Base-by-base conservation (phyloP, 2,888 invertebrate genomes). In the Seira sanloemensis region DNA sequence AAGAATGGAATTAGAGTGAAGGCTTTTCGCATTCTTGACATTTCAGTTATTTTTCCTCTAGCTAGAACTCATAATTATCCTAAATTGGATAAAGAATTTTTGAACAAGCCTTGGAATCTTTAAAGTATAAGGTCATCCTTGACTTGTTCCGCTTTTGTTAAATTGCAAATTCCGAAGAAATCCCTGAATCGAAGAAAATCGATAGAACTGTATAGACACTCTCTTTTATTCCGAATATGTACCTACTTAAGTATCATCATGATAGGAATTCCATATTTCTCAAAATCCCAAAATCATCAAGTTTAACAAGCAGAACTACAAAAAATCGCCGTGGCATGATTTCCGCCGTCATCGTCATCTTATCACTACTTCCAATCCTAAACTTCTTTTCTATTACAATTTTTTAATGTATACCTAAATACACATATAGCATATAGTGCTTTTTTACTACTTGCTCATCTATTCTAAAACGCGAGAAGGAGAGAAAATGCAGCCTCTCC, bases 281-380 rank as follows among this genome's bases (percentile, higher is more conserved):
- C 62, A 66, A 77, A 82, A 78, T 83, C 78, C 78, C 68, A 74
- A 83, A 83, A 73, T 78, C 83, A 83, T 83, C 77, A 68, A 78
- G 62, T 83, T 83, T 83, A 83, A 83, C 83, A 78, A 83, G 78
- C 9, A 74, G 75, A 58, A 50, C 46, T 83, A n/a, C n/a, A n/a
- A n/a, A n/a, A n/a, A n/a, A n/a, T n/a, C n/a, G n/a, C n/a, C n/a
- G n/a, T n/a, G n/a, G n/a, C n/a, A 74, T 69, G 50, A 73, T 66
- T 78, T 78, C 82, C 76, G 82, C 76, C 62, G 82, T 77, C 76
- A 18, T 58, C n/a, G n/a, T n/a, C n/a, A 27, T 76, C 12, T 65
- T 71, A 65, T 82, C 79, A 80, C 73, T 79, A 78, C 62, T 71
- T 76, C 74, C 50, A 50, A 50, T 25, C 21, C 5, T n/a, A n/a